Evolutionary conservation across 2,888 invertebrate genomes (phyloP), one percentile per base, ranked within the genome.

Genomic region (Arctia plantaginis): DNA sequence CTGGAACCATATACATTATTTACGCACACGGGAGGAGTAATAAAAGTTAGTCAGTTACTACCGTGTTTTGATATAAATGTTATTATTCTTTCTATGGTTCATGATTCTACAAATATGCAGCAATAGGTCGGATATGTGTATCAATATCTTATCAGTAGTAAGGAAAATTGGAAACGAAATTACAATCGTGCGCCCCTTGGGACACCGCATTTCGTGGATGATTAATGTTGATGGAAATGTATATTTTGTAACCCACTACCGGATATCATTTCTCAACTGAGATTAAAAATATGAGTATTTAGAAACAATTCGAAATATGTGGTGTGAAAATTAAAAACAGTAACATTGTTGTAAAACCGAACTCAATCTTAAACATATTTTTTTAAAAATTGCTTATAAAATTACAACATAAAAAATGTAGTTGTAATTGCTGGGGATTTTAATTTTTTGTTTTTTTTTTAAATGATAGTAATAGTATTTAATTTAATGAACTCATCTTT

Each of bases 131-230:
- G n/a, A 67, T 13, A 27, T 13, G 27, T 27, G 15, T 66, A 66
- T 35, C 44, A 33, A 33, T n/a, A 41, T 59, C 30, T 33, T 62
- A 59, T 62, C 41, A 20, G 59, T 67, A 35, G 51, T 62, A 33
- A 62, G 59, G 67, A 44, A 72, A 68, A 68, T 72, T 66, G 66
- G 55, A 70, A 77, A 73, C 18, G 65, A 73, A 77, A 76, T 74
- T 72, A 67, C 59, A 47, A 44, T 41, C 66, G 66, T 65, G 62
- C 55, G 35, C 59, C 73, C 44, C 64, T 35, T 51, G 68, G 68
- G 68, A 62, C 13, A 64, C 35, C 35, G 30, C n/a, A 47, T 59
- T 68, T 44, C 62, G 67, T 62, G 35, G 62, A 69, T 73, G 73
- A 73, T 73, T 73, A 68, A 73, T 69, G 64, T 64, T 64, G n/a